Base-by-base conservation (phyloP, 2,113 vertebrate genomes). In the Pollachius pollachius region DNA sequence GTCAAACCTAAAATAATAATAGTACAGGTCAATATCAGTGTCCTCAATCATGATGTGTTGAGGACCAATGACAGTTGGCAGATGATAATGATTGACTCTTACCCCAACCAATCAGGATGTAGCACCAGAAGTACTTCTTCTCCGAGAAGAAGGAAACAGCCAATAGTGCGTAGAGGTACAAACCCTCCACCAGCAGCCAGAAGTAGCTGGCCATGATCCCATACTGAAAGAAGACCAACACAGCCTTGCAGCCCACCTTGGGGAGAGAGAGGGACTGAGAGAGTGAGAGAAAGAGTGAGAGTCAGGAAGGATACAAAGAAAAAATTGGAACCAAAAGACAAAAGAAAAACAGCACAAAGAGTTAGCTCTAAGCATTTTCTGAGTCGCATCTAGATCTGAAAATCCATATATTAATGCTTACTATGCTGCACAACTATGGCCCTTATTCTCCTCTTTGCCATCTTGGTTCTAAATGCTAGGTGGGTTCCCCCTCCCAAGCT, bases 181-280 rank as follows among this genome's bases (percentile, higher is more conserved):
- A 89, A 30, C 95, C 97, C 83, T 99, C 97, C 63, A 98, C 96
- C 1, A 99, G 92, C 72, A 99, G 90, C 97, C 97, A 99, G 87
- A 95, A 95, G 86, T 92, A 97, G 87, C 97, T 99, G 59, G 95
- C 94, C 95, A 97, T 90, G 85, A 96, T 90, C 68, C 95, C 98
- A 21, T 97, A 99, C 76, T 98, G 97, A 87, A 98, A 97, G 92
- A 99, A 96, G 72, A 95, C 90, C 92, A 99, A 84, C 72, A 92
- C 92, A 54, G 93, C 92, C 85, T 95, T 98, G 71, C 97, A 99
- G 68, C 94, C 92, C 81, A 88, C 92, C 97, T 93, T 63, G 73
- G 81, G 70, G 64, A 76, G 64, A 68, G 72, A 5, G 60, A 48
- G 41, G 12, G 41, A 48, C 41, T 11, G 9, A 48, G 9, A 48